Percentiles rank a stretch among this genome's conserved stretches.
phyloP scores from a whole-genome alignment of 2,888 invertebrate species.

The Oscheius sp. region DNA sequence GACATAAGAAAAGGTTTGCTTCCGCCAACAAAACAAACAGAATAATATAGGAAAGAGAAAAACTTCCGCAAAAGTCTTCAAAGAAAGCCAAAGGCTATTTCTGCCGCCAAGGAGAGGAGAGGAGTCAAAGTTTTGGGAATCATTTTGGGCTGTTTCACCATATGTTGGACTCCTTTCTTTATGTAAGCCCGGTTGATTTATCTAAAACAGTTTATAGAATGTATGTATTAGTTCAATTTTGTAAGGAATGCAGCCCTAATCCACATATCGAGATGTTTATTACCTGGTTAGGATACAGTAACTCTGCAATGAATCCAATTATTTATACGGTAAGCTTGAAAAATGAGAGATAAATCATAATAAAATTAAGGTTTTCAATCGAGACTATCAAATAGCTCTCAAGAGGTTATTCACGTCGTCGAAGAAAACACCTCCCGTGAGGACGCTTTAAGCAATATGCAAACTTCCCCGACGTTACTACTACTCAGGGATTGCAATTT shows the following conservation, averaged over 20 bases:
- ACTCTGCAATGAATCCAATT: slow-evolving; percentile 70
- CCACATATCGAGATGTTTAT: slow-evolving; percentile 70
- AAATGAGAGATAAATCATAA: not conserved
- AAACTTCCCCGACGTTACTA: not conserved
- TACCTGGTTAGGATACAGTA: slow-evolving; percentile 69
- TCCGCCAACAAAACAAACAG: not conserved
- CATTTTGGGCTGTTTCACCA: slow-evolving; percentile 70
- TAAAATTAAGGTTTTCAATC: slow-evolving; percentile 66
- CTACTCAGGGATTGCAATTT: not conserved
- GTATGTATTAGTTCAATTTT: slow-evolving; percentile 69
- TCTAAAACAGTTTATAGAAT: slow-evolving; percentile 50
- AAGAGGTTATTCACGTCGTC: slow-evolving; percentile 63
- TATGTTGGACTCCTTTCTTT: slow-evolving; percentile 70
- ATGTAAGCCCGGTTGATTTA: slow-evolving; percentile 47
- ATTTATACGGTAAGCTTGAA: slow-evolving; percentile 65
- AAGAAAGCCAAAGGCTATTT: slow-evolving; percentile 69
- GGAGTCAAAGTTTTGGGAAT: slow-evolving; percentile 70
- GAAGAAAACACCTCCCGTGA: slow-evolving; percentile 13
- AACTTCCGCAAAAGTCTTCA: slow-evolving; percentile 66
- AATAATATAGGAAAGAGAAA: slow-evolving; percentile 62
- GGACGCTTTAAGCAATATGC: slow-evolving; percentile 8
- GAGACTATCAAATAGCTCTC: slow-evolving; percentile 70
- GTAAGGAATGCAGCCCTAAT: slow-evolving; percentile 61
- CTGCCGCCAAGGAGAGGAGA: slow-evolving; percentile 69
- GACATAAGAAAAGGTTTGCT: slow-evolving; percentile 64